These are phyloP conservation scores for Macrotrachela quadricornifera DNA, from an alignment of 1,140 invertebrate species.

Conservation along the genomic window DNA sequence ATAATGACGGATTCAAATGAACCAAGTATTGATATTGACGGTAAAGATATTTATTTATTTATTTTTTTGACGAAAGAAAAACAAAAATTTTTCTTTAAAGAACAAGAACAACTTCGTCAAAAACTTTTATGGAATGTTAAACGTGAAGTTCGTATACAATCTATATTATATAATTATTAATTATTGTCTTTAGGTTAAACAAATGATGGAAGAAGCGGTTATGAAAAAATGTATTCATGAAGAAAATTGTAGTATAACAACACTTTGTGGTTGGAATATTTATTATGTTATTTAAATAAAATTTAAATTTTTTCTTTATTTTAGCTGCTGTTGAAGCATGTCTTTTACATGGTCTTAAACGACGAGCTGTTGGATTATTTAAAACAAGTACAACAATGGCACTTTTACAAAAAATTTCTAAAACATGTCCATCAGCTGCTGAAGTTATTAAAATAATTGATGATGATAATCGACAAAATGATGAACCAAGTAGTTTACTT, in stretches of 20 bases:
- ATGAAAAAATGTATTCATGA: slow-evolving; percentile 74
- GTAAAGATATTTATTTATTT: too few relatives aligned
- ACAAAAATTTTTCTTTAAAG: too few relatives aligned
- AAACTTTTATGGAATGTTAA: slow-evolving; percentile 53
- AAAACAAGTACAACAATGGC: slow-evolving; percentile 68
- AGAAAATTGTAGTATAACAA: slow-evolving; percentile 63
- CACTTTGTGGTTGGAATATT: slow-evolving; percentile 49
- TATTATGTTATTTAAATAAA: background rate
- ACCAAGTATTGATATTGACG: too few relatives aligned
- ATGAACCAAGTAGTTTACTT: background rate
- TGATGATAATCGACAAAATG: slow-evolving; percentile 16
- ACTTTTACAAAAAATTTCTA: slow-evolving; percentile 67
- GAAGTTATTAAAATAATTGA: slow-evolving; percentile 47
- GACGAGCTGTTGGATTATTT: slow-evolving; percentile 53
- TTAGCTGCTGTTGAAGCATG: slow-evolving; percentile 62
- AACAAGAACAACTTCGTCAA: too few relatives aligned
- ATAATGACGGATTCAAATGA: too few relatives aligned
- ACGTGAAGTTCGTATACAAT: slow-evolving; percentile 42
- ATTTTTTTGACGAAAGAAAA: too few relatives aligned
- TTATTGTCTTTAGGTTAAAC: slow-evolving; percentile 34
- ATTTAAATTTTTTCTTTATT: slow-evolving; percentile 8
- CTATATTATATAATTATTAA: too few relatives aligned
- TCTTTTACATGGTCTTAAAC: slow-evolving; percentile 56
- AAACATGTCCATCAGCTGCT: slow-evolving; percentile 46
- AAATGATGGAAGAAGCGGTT: slow-evolving; percentile 79